Percentiles rank a stretch among this genome's conserved stretches.
phyloP scores from a whole-genome alignment of 2,113 vertebrate species.

The Pogonocichla stellata region DNA sequence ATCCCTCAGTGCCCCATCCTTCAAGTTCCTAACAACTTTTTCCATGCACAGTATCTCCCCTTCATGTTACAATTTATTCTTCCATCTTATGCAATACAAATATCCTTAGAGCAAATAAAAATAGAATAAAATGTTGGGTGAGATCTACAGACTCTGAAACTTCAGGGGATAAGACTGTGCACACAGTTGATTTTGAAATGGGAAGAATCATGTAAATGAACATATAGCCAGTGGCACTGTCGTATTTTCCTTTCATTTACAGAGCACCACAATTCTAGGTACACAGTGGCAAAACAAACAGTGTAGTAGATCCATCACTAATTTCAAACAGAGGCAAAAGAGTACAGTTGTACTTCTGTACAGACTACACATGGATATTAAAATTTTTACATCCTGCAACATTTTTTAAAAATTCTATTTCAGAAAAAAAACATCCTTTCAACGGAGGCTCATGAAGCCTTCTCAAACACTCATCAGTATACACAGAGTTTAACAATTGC shows the following conservation, averaged over 20 bases:
- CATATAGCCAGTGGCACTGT: neutral
- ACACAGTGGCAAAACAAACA: neutral
- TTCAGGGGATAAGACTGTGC: neutral
- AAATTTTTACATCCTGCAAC: neutral
- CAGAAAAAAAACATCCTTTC: neutral
- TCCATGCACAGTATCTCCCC: neutral
- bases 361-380: neutral
- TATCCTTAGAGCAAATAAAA: neutral
- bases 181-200: neutral
- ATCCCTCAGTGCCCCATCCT: neutral
- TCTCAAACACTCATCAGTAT: neutral
- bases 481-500: neutral
- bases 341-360: neutral
- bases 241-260: neutral
- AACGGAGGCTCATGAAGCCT: neutral
- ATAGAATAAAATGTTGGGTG: neutral
- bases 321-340: neutral
- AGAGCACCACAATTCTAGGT: neutral
- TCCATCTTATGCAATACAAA: neutral
- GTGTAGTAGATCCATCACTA: neutral
- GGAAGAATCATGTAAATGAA: neutral
- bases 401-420: neutral
- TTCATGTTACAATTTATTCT: neutral
- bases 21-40: neutral
- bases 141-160: neutral